Base-by-base conservation (phyloP, 2,888 invertebrate species). In the Helicoverpa assulta region DNA sequence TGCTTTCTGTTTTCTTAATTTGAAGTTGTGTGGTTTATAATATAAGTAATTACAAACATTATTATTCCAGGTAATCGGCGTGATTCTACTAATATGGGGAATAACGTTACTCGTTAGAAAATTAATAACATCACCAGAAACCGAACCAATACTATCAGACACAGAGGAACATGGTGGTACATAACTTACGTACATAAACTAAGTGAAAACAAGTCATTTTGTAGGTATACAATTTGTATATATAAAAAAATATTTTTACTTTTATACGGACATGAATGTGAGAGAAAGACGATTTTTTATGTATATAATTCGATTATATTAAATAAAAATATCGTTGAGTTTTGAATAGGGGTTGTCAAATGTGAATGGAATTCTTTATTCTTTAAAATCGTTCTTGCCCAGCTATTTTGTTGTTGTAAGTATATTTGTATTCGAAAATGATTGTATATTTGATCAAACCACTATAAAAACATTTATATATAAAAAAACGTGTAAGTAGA, bases 41-140 rank as follows among this genome's bases (percentile, higher is more conserved):
- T n/a, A n/a, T n/a, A n/a, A n/a, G n/a, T n/a, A 33, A 33, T 10
- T 1, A 33, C 33, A 33, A 43, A 1, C 16, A 5, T 47, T 63
- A 29, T 68, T 33, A 67, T 57, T 63, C 5, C 86, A 95, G 95
- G 90, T 82, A 1, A 86, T 94, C 55, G 95, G 95, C 5, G 80
- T 92, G 2, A 61, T 81, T 0, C 83, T 95, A 0, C 78, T 95
- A 12, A 75, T 92, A 52, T 74, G 80, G 1, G 95, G 94, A 2
- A 90, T 95, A 29, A 68, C 77, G 8, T 73, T 93, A 8, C 73
- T 95, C n/a, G 75, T 94, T 1, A 89, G 83, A 57, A 90, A 86
- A 37, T 61, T 94, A 8, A 18, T 95, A 2, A 81, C 72, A 1
- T 89, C 93, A 0, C 88, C 93, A 0, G 93, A 92, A 0, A 87